These are phyloP conservation scores for Cairina moschata DNA, from an alignment of 2,113 vertebrate species.

Conservation along the genomic window DNA sequence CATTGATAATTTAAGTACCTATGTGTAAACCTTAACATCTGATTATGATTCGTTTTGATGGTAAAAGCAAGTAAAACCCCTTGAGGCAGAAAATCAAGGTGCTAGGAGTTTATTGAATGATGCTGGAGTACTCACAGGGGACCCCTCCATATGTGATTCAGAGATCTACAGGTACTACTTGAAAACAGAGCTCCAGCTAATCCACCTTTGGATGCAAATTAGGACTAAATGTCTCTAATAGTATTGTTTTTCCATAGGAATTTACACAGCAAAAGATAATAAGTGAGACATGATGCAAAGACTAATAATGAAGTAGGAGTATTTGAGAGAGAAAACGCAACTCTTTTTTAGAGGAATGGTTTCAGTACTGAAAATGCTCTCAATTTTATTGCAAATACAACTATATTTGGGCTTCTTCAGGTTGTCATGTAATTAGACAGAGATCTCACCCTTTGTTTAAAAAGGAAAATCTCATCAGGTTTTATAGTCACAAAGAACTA, in stretches of 20 bases:
- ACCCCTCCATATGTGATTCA: accelerated
- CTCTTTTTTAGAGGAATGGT: background rate
- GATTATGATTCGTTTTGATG: background rate
- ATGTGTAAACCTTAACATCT: background rate
- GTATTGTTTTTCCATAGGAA: background rate
- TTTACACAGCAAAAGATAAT: background rate
- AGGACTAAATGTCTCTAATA: background rate
- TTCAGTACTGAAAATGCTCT: background rate
- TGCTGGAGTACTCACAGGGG: background rate
- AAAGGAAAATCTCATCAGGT: background rate
- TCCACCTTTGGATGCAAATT: background rate
- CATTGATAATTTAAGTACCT: background rate
- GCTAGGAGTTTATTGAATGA: background rate
- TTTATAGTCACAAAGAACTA: background rate
- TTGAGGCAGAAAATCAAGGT: background rate
- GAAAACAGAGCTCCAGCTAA: background rate
- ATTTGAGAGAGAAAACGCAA: background rate
- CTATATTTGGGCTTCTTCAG: background rate
- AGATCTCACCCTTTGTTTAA: background rate
- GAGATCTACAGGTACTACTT: background rate
- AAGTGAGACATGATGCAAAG: background rate
- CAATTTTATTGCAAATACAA: background rate
- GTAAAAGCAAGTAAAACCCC: background rate
- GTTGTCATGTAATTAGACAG: background rate
- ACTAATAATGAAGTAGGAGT: background rate